Conservation (phyloP, 2,113 vertebrate species). For the Mirza zaza region DNA sequence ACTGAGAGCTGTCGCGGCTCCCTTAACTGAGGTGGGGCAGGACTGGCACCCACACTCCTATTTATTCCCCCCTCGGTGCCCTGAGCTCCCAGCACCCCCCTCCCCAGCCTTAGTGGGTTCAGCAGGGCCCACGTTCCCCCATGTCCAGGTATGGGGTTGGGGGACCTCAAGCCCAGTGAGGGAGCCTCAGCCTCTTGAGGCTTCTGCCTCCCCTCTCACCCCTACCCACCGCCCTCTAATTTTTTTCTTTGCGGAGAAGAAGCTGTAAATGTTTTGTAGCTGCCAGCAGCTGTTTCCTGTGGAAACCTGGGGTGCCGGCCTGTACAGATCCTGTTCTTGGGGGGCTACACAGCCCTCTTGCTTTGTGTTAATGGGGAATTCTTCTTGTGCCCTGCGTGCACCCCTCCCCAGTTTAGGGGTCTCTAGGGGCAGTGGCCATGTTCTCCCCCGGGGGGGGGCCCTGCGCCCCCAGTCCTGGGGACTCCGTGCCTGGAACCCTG, state of each 20-base stretch:
- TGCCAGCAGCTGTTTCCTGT: constrained; percentile 81
- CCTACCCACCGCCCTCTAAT: not conserved
- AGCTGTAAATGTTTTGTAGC: constrained; percentile 82
- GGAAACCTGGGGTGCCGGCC: constrained; percentile 79
- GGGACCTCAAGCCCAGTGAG: not conserved
- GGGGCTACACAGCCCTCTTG: constrained; percentile 50
- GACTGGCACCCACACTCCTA: constrained; percentile 65
- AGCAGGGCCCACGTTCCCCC: not conserved
- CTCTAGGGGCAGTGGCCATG: constrained; percentile 77
- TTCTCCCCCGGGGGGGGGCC: constrained; percentile 67
- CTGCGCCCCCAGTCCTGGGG: constrained; percentile 62
- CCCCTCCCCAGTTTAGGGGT: constrained; percentile 74
- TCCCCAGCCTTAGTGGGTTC: constrained; percentile 63
- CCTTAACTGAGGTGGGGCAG: constrained; percentile 88
- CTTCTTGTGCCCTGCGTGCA: constrained; percentile 69
- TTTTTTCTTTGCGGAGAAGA: constrained; percentile 81
- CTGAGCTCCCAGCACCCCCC: constrained; percentile 56
- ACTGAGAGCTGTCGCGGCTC: constrained; percentile 95
- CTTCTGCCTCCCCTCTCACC: not conserved
- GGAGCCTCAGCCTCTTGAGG: constrained; percentile 65
- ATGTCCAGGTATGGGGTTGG: not conserved
- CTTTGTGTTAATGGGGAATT: constrained; percentile 72
- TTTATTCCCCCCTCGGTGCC: constrained; percentile 73
- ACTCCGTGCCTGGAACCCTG: constrained; percentile 79
- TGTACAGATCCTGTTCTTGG: constrained; percentile 78